Evolutionary conservation across 2,888 invertebrate genomes (phyloP), one percentile per base, ranked within the genome.

Genomic region (Tetheella fluctuosa): DNA sequence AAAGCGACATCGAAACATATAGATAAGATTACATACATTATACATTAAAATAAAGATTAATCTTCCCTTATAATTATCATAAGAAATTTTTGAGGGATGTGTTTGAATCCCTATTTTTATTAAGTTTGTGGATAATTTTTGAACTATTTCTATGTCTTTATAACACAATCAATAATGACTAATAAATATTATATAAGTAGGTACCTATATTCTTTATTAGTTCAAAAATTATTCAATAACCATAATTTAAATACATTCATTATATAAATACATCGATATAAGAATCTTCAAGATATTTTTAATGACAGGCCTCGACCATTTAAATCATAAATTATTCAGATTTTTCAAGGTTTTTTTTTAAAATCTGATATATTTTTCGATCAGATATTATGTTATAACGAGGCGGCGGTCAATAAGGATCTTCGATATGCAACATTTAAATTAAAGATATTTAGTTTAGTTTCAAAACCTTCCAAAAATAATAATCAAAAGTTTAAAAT

Each of bases 1-100:
- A 91, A 91, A 91, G 91, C 91, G 90, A 91, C 81, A 88, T 89
- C 88, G 81, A 90, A 88, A 88, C 85, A 84, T 84, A 85, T 82
- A 88, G 81, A 80, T 80, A 83, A 81, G 84, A 83, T 81, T 80
- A 80, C 79, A 83, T 87, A 86, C 81, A 80, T 82, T 84, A 74
- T 73, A 86, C 84, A 79, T 84, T 91, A 88, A 89, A 89, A 90
- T 91, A 91, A 71, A 68, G 74, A 65, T 84, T 85, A 80, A 75
- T 77, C 79, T 85, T 81, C 84, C 84, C 91, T 91, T 91, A 91
- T 73, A 84, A 83, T 92, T 91, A 91, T 92, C 92, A 92, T 92
- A 92, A 92, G 92, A 92, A 89, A 91, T 88, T 86, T 82, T 79
- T 79, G 71, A 69, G 84, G 83, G 84, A 83, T 72, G 52, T 57